Evolutionary conservation across 1,140 invertebrate species (phyloP).

Genomic region (Brachionus manjavacas): DNA sequence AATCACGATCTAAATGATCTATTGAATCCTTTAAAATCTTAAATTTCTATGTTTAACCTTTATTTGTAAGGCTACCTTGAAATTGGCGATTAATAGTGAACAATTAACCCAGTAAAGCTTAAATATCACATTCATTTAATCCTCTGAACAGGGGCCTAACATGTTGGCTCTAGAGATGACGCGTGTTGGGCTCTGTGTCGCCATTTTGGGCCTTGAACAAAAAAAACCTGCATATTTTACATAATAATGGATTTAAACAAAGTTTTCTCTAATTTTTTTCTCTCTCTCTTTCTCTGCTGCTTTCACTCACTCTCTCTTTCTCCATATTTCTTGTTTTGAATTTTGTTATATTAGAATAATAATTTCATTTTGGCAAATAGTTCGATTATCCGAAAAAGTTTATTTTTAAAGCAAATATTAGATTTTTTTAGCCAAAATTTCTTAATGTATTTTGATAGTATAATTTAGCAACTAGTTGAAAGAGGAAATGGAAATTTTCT

Average conservation of each 20-base stretch:
- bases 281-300: not conserved
- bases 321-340: not conserved
- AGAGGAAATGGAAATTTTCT: not conserved
- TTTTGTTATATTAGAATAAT: conserved; percentile 3
- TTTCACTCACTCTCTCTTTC: not conserved
- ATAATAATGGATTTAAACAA: not conserved
- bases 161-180: not conserved
- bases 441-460: not conserved
- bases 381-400: conserved; percentile 26
- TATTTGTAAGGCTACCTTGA: not conserved
- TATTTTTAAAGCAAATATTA: conserved; percentile 5
- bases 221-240: not conserved
- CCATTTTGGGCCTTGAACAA: not conserved
- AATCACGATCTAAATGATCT: not conserved
- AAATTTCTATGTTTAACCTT: conserved; percentile 5
- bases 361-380: not conserved
- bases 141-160: not conserved
- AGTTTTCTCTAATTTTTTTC: not conserved
- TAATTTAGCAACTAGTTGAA: not conserved
- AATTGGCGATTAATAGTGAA: not conserved
- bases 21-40: not conserved
- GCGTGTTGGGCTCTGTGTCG: not conserved
- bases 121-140: not conserved
- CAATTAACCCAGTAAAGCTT: not conserved
- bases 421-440: not conserved